phyloP scores from a whole-genome alignment of 2,797 vertebrate genomes.

The Thaleichthys pacificus region DNA sequence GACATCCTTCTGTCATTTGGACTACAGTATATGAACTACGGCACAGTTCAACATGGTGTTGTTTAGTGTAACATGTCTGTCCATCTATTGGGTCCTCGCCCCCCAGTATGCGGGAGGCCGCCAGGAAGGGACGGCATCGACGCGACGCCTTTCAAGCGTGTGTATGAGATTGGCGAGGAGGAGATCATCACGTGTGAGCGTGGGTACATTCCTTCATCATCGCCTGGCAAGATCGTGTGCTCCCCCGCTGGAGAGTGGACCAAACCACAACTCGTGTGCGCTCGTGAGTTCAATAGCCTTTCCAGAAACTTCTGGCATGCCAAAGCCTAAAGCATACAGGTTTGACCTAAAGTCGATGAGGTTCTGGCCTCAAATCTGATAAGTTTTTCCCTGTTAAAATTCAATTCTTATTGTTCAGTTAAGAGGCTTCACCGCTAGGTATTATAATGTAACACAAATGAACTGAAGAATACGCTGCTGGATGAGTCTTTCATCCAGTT shows the following conservation, averaged over 20 bases:
- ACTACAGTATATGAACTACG: neutral
- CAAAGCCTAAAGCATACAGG: neutral
- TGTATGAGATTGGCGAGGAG: slow-evolving; percentile 77
- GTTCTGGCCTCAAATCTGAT: neutral
- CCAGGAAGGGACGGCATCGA: slow-evolving; percentile 65
- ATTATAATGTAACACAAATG: too few species aligned
- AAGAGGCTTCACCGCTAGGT: too few species aligned
- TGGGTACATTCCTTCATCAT: slow-evolving; percentile 66
- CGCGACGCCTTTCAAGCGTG: slow-evolving; percentile 52
- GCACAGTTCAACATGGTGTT: neutral
- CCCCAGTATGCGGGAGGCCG: slow-evolving; percentile 77
- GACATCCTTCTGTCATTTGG: too few species aligned
- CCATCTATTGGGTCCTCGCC: neutral
- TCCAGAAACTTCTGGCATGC: neutral
- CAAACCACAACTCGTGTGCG: slow-evolving; percentile 72
- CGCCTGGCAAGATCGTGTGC: slow-evolving; percentile 71
- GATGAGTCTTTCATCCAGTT: too few species aligned
- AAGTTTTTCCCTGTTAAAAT: neutral
- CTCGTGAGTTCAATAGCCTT: slow-evolving; percentile 74
- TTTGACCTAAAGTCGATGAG: neutral
- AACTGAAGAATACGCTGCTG: too few species aligned
- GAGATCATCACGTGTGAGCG: slow-evolving; percentile 72
- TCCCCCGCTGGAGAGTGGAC: slow-evolving; percentile 74
- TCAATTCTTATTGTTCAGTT: too few species aligned
- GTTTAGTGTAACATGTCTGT: neutral